Conservation (phyloP, 2,888 invertebrate species). For the Coremacera marginata region DNA sequence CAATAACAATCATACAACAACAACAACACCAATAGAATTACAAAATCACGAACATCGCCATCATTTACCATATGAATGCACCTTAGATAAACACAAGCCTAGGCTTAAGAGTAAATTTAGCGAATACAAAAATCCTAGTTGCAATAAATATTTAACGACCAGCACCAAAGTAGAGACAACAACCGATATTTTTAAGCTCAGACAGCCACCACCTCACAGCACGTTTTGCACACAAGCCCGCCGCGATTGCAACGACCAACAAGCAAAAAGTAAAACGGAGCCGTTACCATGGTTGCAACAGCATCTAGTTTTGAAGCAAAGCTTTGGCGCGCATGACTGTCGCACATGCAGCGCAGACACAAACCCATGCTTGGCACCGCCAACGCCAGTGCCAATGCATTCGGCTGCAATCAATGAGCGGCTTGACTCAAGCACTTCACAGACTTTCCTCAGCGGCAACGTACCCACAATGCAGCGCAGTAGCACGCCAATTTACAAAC, state of each 20-base stretch:
- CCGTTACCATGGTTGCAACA: conserved; percentile 69
- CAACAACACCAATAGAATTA: conserved; percentile 44
- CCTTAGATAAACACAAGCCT: conserved; percentile 32
- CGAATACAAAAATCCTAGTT: not conserved
- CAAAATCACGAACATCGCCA: conserved; percentile 40
- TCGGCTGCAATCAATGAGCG: not conserved
- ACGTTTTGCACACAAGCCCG: not conserved
- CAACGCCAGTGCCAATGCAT: conserved; percentile 47
- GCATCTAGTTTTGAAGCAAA: conserved; percentile 67
- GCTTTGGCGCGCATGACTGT: conserved; percentile 49
- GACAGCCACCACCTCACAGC: conserved; percentile 24
- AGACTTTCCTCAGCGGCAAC: conserved; percentile 2
- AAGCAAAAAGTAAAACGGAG: conserved; percentile 57
- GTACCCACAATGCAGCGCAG: not conserved
- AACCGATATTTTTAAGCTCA: conserved; percentile 31
- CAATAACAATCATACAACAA: conserved; percentile 33
- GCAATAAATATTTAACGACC: not conserved
- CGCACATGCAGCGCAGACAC: not conserved
- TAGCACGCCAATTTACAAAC: conserved; percentile 6
- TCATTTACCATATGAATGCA: conserved; percentile 46
- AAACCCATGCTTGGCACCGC: conserved; percentile 35
- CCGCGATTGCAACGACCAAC: conserved; percentile 9
- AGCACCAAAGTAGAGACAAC: conserved; percentile 37
- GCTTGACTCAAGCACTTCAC: not conserved
- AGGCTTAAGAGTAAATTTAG: conserved; percentile 29